Conservation (phyloP, 2,797 vertebrate species). For the Forpus xanthops region DNA sequence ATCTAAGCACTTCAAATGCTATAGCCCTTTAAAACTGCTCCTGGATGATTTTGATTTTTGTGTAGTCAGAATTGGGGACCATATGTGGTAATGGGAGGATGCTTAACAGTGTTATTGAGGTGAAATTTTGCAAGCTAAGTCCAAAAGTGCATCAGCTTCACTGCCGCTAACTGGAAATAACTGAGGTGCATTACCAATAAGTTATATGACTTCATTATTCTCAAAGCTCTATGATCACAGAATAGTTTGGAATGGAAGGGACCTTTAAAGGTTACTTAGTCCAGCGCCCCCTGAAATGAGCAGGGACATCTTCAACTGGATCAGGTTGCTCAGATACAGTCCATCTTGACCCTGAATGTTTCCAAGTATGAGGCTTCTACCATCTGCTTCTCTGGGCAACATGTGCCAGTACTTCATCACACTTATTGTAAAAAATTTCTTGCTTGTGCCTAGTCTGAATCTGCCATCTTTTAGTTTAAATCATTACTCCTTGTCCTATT, state of each 20-base stretch:
- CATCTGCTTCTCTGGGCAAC: background rate
- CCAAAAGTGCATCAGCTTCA: background rate
- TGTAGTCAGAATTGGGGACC: background rate
- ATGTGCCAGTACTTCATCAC: no score
- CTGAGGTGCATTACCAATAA: background rate
- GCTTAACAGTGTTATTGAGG: background rate
- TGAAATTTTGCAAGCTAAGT: background rate
- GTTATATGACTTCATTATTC: background rate
- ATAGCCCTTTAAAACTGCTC: background rate
- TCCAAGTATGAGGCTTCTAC: background rate
- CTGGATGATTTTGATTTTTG: background rate
- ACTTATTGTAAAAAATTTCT: background rate
- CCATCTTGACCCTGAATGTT: no score
- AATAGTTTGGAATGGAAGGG: background rate
- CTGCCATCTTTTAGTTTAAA: background rate
- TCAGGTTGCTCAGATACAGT: background rate
- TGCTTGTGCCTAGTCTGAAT: background rate
- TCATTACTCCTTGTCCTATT: background rate
- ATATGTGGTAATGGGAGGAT: background rate
- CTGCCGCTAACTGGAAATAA: background rate
- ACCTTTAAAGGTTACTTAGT: background rate
- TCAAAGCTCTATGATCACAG: background rate
- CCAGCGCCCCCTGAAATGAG: background rate
- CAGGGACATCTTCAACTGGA: background rate
- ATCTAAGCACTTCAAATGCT: background rate